phyloP scores from a whole-genome alignment of 2,113 vertebrate genomes.

The Macroglossus sobrinus region DNA sequence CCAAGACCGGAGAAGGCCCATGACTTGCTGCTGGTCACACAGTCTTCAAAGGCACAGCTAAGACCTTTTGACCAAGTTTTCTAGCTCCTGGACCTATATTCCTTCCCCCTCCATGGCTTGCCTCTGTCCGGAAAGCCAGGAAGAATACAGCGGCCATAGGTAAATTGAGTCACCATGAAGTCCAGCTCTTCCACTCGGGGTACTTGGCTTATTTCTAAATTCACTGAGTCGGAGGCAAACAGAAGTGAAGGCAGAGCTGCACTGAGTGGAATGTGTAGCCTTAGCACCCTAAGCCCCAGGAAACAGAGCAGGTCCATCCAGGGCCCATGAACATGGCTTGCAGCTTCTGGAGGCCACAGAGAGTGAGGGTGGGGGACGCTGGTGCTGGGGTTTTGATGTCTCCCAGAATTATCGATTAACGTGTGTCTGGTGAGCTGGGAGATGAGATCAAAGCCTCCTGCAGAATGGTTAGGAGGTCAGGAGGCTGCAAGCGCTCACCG shows the following conservation, averaged over 20 bases:
- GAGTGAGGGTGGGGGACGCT: background rate
- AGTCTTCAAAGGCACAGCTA: background rate
- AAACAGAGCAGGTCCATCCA: background rate
- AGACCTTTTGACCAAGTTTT: background rate
- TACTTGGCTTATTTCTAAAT: background rate
- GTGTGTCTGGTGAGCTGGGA: background rate
- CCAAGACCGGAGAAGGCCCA: background rate
- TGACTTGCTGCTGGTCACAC: background rate
- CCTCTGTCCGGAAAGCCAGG: background rate
- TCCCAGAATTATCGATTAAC: conserved; percentile 39
- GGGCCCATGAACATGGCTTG: background rate
- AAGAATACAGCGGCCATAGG: background rate
- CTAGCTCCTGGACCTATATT: background rate
- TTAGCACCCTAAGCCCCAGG: background rate
- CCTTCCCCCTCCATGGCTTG: background rate
- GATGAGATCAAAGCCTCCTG: conserved; percentile 61
- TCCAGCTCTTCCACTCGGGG: background rate
- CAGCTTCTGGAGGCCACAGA: background rate
- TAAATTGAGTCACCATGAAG: background rate
- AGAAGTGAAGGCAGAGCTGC: background rate
- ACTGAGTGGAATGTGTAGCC: background rate
- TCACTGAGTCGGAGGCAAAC: background rate
- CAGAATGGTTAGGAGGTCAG: no score
- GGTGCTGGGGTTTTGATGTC: conserved; percentile 16
- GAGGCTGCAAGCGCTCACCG: background rate